Base-by-base conservation (phyloP, 2,888 invertebrate species). In the Temnothorax rugatulus region DNA sequence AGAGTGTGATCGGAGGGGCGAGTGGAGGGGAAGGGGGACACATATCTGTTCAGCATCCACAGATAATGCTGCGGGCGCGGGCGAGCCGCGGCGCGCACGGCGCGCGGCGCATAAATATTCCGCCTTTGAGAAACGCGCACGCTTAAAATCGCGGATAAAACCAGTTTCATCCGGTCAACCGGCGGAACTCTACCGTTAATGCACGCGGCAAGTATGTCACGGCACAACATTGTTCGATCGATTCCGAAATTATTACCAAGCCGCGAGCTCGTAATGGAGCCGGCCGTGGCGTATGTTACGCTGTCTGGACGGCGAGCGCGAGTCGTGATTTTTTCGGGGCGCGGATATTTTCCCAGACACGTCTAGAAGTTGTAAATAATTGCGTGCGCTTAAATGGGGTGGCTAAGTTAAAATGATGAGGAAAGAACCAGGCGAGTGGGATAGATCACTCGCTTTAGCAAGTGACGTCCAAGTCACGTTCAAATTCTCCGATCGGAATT, bases 81-180 rank as follows among this genome's bases (percentile, higher is more conserved):
- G 34, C 50, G 21, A 63, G 34, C 18, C 21, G n/a, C 61, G 47
- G n/a, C n/a, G 41, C 29, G 4, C 21, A 15, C 61, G 47, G n/a
- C n/a, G 41, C 29, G 4, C 29, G 29, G 29, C 44, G 57, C 38
- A 81, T 81, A 71, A 71, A 71, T 81, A 81, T 71, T 25, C 47
- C 38, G 59, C 59, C 71, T 81, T 81, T 59, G 59, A 81, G 71
- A 81, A 81, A 81, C 18, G 59, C 44, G 44, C 57, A 57, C 59
- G 41, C 29, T 81, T 69, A 61, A 81, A 79, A 50, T 59, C 79
- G 59, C 71, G 68, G 77, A 71, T 69, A 71, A 81, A 79, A 71
- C 71, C 79, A 81, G 71, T 81, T 81, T 81, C 38, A 34, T 79
- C 44, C 69, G 68, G 41, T 34, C 11, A 25, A 47, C 13, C 69